A percentile compares a stretch with the other conserved stretches of the same genome.
These are phyloP conservation scores for Diorhabda elongata DNA, from an alignment of 1,140 invertebrate genomes.

Conservation along the genomic window DNA sequence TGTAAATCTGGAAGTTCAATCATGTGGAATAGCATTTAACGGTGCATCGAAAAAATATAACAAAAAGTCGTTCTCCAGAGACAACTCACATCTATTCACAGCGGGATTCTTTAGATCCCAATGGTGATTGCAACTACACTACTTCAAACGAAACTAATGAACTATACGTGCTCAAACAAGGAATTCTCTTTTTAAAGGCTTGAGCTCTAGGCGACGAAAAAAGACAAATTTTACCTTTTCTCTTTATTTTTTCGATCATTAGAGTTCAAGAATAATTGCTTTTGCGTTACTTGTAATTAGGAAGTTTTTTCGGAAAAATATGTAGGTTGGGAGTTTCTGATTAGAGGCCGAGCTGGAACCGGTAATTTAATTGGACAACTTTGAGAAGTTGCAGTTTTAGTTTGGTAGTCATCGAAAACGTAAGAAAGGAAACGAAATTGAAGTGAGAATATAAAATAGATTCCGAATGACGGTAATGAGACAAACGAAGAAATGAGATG, in stretches of 20 bases:
- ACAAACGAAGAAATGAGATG: no score
- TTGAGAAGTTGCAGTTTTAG: neutral
- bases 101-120: neutral
- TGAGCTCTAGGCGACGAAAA: constrained; percentile 10
- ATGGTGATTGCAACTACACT: constrained; percentile 11
- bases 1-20: neutral
- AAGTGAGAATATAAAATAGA: neutral
- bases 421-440: neutral
- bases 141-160: constrained; percentile 17
- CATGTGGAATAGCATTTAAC: neutral
- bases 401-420: neutral
- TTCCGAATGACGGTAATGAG: no score
- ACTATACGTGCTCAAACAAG: constrained; percentile 13
- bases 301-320: constrained; percentile 2
- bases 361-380: neutral
- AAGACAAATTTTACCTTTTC: constrained; percentile 7
- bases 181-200: constrained; percentile 8
- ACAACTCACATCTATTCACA: neutral
- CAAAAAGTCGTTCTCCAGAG: neutral
- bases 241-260: constrained; percentile 3
- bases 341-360: neutral
- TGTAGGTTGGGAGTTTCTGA: neutral
- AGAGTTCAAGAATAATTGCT: constrained; percentile 2
- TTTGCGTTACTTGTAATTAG: neutral
- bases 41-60: neutral